A percentile compares a stretch with the other conserved stretches of the same genome.
Evolutionary conservation across 2,888 invertebrate species (phyloP).

Genomic region (Charanyca ferruginea): DNA sequence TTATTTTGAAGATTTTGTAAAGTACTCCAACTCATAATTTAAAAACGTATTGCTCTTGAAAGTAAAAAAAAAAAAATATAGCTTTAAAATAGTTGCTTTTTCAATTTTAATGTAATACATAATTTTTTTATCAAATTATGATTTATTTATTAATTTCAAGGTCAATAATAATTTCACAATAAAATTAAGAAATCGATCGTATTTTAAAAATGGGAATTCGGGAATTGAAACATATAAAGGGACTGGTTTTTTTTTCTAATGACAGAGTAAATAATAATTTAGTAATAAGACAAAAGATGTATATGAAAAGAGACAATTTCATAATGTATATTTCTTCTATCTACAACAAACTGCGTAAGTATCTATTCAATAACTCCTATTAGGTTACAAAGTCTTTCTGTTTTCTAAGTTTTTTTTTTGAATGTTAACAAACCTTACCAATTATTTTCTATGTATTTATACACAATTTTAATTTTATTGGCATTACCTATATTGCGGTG

Average conservation of each 20-base stretch:
- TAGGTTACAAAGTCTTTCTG: constrained; percentile 69
- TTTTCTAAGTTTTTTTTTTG: constrained; percentile 62
- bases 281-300: too few relatives aligned
- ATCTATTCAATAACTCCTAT: constrained; percentile 62
- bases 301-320: constrained; percentile 34
- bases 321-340: constrained; percentile 65
- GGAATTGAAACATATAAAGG: too few relatives aligned
- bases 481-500: constrained; percentile 21
- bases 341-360: constrained; percentile 68
- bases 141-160: too few relatives aligned
- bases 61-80: background rate
- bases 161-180: too few relatives aligned
- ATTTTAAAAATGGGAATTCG: too few relatives aligned
- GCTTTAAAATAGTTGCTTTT: too few relatives aligned
- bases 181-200: too few relatives aligned
- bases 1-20: background rate
- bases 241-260: too few relatives aligned
- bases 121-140: too few relatives aligned
- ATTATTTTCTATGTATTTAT: constrained; percentile 57
- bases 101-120: too few relatives aligned
- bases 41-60: background rate
- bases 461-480: constrained; percentile 47
- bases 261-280: too few relatives aligned
- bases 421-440: constrained; percentile 50
- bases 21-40: background rate